A percentile compares a stretch with the other conserved stretches of the same genome.
These are phyloP conservation scores for Peromyscus maniculatus DNA, from an alignment of 2,113 vertebrate genomes.

Conservation along the genomic window DNA sequence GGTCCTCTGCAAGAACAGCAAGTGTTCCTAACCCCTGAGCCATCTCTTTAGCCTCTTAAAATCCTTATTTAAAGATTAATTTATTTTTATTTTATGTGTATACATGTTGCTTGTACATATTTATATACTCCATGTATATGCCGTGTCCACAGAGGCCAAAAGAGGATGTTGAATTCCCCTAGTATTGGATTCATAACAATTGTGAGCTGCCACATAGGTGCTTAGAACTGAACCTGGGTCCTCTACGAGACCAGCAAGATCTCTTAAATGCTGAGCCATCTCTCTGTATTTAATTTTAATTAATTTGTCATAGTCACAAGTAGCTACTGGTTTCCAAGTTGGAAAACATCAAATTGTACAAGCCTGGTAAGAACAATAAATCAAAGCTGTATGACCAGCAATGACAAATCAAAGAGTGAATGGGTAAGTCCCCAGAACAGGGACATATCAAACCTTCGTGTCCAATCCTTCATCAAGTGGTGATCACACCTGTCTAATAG, in stretches of 20 bases:
- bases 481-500: background rate
- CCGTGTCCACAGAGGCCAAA: background rate
- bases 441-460: background rate
- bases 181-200: background rate
- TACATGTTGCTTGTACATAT: background rate
- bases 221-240: background rate
- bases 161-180: background rate
- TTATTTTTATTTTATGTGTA: background rate
- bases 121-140: background rate
- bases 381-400: background rate
- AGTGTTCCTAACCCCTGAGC: background rate
- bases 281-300: background rate
- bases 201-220: too few relatives aligned
- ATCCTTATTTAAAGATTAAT: background rate
- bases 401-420: background rate
- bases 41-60: background rate
- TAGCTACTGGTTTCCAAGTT: background rate
- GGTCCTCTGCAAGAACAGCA: background rate
- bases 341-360: background rate
- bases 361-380: background rate
- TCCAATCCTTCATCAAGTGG: background rate
- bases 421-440: background rate
- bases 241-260: background rate
- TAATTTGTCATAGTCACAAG: background rate
- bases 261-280: background rate